A percentile compares a stretch with the other conserved stretches of the same genome.
phyloP scores from a whole-genome alignment of 2,797 vertebrate species.

The Apogon talboti region DNA sequence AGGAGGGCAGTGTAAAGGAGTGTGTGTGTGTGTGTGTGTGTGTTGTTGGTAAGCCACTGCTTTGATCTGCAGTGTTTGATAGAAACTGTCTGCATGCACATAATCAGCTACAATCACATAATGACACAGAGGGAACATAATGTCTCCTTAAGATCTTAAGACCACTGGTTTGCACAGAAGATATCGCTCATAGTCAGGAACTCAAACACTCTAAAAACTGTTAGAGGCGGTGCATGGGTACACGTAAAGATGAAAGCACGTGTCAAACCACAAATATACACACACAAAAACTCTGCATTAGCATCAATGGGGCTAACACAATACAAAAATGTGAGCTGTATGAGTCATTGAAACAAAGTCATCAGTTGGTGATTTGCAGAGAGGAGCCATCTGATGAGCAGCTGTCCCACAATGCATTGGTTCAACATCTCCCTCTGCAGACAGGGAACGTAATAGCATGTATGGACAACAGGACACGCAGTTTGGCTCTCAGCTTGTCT shows the following conservation, averaged over 20 bases:
- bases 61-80: conserved; percentile 70
- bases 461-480: too few species aligned
- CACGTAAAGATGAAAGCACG: conserved; percentile 36
- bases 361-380: conserved; percentile 51
- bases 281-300: conserved; percentile 36
- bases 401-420: conserved; percentile 46
- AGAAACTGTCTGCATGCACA: conserved; percentile 62
- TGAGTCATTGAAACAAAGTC: conserved; percentile 68
- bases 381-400: conserved; percentile 72
- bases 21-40: conserved; percentile 13
- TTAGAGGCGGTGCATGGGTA: conserved; percentile 9
- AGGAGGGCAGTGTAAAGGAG: conserved; percentile 39
- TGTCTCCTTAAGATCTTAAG: conserved; percentile 48
- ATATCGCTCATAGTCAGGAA: conserved; percentile 56
- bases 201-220: conserved; percentile 31
- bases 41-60: conserved; percentile 23
- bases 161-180: conserved; percentile 42
- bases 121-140: conserved; percentile 50
- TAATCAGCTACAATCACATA: conserved; percentile 70
- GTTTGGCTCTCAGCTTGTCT: too few species aligned
- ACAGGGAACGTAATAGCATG: background rate
- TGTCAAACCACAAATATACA: conserved; percentile 1
- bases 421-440: conserved; percentile 72
- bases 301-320: conserved; percentile 14
- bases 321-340: conserved; percentile 35